A percentile compares a stretch with the other conserved stretches of the same genome.
phyloP scores from a whole-genome alignment of 1,140 invertebrate genomes.

The Caenorhabditis briggsae region DNA sequence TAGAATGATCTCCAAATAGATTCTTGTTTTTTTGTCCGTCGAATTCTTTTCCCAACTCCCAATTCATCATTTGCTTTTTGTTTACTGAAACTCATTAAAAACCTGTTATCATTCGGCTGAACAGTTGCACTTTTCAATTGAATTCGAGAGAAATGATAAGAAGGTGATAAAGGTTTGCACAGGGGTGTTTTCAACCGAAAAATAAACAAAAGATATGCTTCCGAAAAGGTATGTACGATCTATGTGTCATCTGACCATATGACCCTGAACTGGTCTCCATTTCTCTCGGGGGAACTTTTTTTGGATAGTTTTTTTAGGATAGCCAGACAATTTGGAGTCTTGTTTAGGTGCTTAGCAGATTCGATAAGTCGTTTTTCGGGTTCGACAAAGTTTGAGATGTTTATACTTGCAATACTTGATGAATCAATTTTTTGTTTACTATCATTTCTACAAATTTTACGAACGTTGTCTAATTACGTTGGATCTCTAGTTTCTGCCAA shows the following conservation, averaged over 20 bases:
- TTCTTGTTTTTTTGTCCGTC: background rate
- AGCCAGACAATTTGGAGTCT: background rate
- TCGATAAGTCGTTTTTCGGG: background rate
- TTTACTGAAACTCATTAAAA: background rate
- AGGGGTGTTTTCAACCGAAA: background rate
- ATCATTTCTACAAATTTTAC: conserved; percentile 15
- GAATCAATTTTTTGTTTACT: background rate
- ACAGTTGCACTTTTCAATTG: conserved; percentile 4
- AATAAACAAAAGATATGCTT: conserved; percentile 5
- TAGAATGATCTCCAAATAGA: background rate
- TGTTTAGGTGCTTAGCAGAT: background rate
- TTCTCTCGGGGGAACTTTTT: background rate
- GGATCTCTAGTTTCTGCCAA: background rate
- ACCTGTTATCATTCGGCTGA: background rate
- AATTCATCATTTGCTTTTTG: background rate
- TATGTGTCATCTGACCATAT: conserved; percentile 29
- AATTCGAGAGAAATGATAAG: background rate
- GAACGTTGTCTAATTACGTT: background rate
- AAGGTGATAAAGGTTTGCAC: conserved; percentile 18
- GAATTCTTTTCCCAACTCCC: background rate
- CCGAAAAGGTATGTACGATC: background rate
- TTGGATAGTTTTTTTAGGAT: background rate
- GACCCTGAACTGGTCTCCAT: conserved; percentile 4
- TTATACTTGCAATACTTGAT: conserved; percentile 7
- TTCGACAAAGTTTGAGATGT: conserved; percentile 1